Base-by-base conservation (phyloP, 2,797 vertebrate genomes). In the Tragopan temminckii region DNA sequence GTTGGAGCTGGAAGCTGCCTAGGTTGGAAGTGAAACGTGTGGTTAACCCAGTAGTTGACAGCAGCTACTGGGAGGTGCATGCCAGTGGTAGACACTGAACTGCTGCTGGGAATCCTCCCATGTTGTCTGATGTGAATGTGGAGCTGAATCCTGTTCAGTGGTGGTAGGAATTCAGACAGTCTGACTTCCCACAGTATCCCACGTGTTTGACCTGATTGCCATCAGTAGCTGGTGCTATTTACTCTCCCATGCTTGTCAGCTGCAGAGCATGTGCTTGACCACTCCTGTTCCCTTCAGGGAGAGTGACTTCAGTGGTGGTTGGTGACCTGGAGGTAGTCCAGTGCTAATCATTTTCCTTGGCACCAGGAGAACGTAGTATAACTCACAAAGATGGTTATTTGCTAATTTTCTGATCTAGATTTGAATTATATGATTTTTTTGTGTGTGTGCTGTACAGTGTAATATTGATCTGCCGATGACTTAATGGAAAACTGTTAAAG, bases 51-150 rank as follows among this genome's bases (percentile, higher is more conserved):
- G 74, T 25, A 29, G 2, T 72, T 87, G 46, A 7, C 25, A 48
- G 55, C 36, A 46, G 12, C 35, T 66, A 0, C 50, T 43, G 35
- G 45, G 19, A 81, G 29, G 31, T 48, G 5, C 15, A 4, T 62
- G 11, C 45, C 46, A 17, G 4, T 1, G 2, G 38, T 46, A 69
- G 63, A 11, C 66, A 0, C 50, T 36, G 36, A 38, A 46, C 42
- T 76, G n/a, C 21, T 43, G 42, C n/a, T 75, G 40, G 62, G 46
- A 72, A 25, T 74, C 55, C 11, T 35, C n/a, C 27, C 45, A 48
- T 42, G 29, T 0, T 1, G 2, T 7, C n/a, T 19, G 10, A 53
- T 33, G 48, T 50, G 59, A 55, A 11, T 14, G n/a, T 11, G 5
- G 46, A 85, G 55, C 50, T 46, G 27, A 36, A 63, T 38, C 24